phyloP scores from a whole-genome alignment of 2,888 invertebrate genomes.

The Harpalus rufipes region DNA sequence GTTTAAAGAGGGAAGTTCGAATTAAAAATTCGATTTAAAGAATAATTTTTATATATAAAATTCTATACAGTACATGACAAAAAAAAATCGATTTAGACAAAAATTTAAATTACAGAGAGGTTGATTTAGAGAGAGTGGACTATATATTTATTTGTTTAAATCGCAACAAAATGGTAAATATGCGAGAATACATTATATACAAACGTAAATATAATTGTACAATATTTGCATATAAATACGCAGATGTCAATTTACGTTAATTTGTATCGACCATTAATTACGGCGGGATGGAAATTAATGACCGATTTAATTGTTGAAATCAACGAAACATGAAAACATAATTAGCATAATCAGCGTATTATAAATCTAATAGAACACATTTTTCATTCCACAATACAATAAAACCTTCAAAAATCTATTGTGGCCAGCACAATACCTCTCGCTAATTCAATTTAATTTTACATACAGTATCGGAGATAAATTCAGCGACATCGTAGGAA shows the following conservation, averaged over 20 bases:
- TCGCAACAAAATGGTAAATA: not conserved
- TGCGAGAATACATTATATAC: not conserved
- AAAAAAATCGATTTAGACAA: too few relatives aligned
- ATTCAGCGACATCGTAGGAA: too few relatives aligned
- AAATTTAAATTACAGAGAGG: too few relatives aligned
- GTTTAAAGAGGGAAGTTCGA: too few relatives aligned
- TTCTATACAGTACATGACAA: too few relatives aligned
- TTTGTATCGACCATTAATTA: not conserved
- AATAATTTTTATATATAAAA: too few relatives aligned
- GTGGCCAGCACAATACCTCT: too few relatives aligned
- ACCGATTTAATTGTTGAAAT: constrained; percentile 10
- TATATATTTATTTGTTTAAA: not conserved
- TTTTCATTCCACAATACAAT: not conserved
- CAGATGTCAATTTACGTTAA: not conserved
- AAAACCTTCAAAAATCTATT: not conserved
- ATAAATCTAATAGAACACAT: not conserved
- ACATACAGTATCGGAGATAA: too few relatives aligned
- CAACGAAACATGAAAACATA: constrained; percentile 19
- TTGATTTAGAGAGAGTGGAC: too few relatives aligned
- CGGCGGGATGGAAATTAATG: constrained; percentile 4
- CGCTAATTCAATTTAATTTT: too few relatives aligned
- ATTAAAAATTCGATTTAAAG: too few relatives aligned
- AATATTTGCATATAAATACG: constrained; percentile 18
- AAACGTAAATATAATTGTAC: constrained; percentile 15
- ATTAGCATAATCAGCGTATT: not conserved